Evolutionary conservation across 2,888 invertebrate species (phyloP).

Genomic region (Polydrusus pterygomalis): DNA sequence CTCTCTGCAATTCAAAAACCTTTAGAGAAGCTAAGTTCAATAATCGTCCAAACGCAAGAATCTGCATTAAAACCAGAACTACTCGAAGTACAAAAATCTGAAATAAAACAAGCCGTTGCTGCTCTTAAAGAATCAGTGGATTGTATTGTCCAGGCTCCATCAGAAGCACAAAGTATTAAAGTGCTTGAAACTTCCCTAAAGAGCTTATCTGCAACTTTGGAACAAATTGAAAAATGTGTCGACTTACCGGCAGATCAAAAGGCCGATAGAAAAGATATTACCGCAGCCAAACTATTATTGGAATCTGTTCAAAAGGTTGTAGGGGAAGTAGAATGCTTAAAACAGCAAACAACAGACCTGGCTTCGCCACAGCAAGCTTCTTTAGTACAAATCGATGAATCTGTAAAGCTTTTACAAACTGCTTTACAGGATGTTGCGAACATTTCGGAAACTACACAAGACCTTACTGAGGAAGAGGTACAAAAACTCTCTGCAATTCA

Average conservation of each 20-base stretch:
- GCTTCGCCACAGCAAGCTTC: slow-evolving; percentile 50
- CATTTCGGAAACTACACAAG: slow-evolving; percentile 15
- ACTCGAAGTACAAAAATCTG: slow-evolving; percentile 29
- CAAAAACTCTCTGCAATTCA: slow-evolving; percentile 36
- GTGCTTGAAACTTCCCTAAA: slow-evolving; percentile 21
- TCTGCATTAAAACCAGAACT: slow-evolving; percentile 50
- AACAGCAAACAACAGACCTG: slow-evolving; percentile 16
- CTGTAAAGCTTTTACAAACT: slow-evolving; percentile 32
- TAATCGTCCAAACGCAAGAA: slow-evolving; percentile 52
- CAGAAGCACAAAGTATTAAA: slow-evolving; percentile 21
- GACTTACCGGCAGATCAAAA: not conserved
- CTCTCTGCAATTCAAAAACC: slow-evolving; percentile 42
- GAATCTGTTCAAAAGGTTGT: slow-evolving; percentile 41
- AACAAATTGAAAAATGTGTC: slow-evolving; percentile 12
- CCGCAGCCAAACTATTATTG: slow-evolving; percentile 21
- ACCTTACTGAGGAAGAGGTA: slow-evolving; percentile 24
- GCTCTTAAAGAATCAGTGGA: slow-evolving; percentile 35
- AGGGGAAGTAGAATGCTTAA: slow-evolving; percentile 25
- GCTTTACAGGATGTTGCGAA: slow-evolving; percentile 41
- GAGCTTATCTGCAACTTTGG: slow-evolving; percentile 12
- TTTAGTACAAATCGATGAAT: slow-evolving; percentile 48
- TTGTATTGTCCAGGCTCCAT: slow-evolving; percentile 8
- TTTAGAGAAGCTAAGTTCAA: slow-evolving; percentile 46
- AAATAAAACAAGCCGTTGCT: slow-evolving; percentile 45
- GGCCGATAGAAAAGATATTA: slow-evolving; percentile 19